These are phyloP conservation scores for Ooceraea biroi DNA, from an alignment of 1,140 invertebrate genomes.

Conservation along the genomic window DNA sequence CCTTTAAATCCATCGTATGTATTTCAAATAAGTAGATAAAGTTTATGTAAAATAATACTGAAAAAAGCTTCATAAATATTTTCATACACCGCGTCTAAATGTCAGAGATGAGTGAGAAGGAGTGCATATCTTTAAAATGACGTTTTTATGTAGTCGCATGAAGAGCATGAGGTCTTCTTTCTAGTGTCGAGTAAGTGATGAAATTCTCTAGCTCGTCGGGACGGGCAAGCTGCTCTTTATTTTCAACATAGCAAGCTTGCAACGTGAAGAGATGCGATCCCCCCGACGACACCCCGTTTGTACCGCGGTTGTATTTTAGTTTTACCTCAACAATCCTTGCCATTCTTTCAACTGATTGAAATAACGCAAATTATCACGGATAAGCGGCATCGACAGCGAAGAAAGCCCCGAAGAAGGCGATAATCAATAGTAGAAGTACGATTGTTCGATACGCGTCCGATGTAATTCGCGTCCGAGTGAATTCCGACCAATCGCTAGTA, in stretches of 20 bases:
- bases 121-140: constrained; percentile 22
- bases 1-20: neutral
- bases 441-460: constrained; percentile 23
- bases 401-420: neutral
- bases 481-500: constrained; percentile 53
- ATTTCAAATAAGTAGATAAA: neutral
- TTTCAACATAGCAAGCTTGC: neutral
- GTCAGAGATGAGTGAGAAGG: neutral
- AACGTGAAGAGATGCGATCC: neutral
- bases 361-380: neutral
- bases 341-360: neutral
- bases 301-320: too few relatives aligned
- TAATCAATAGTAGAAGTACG: constrained; percentile 44
- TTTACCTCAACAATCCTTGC: neutral
- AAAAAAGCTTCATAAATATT: neutral
- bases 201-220: neutral
- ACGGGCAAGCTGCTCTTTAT: neutral
- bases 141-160: neutral
- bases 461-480: constrained; percentile 50
- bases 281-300: neutral
- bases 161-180: constrained; percentile 14
- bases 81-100: neutral
- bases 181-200: neutral
- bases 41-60: constrained; percentile 12
- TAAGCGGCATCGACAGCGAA: neutral